phyloP scores from a whole-genome alignment of 1,140 invertebrate genomes.

The Octopus sinensis region DNA sequence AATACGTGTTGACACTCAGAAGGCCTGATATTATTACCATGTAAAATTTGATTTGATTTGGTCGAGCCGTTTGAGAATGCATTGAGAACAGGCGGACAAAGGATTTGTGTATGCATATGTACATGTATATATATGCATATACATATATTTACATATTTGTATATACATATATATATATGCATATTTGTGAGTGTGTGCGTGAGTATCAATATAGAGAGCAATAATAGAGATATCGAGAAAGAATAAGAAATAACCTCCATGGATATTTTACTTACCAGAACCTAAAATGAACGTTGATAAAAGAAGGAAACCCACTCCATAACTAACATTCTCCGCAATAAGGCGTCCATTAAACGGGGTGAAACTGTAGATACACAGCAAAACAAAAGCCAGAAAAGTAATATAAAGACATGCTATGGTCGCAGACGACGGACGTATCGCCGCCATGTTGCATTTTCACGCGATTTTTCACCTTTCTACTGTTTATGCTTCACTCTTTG shows the following conservation, averaged over 20 bases:
- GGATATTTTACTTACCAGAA: background rate
- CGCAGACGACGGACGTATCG: slow-evolving; percentile 23
- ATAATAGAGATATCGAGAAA: background rate
- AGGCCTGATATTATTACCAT: no score
- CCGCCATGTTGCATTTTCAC: no score
- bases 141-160: no score
- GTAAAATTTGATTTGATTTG: no score
- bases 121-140: no score
- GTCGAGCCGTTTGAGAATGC: no score
- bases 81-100: no score
- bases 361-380: slow-evolving; percentile 34
- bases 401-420: slow-evolving; percentile 28
- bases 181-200: background rate
- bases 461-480: no score
- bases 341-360: slow-evolving; percentile 19
- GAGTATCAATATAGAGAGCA: background rate
- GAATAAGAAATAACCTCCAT: background rate
- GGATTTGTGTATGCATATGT: no score
- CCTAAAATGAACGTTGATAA: background rate
- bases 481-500: no score
- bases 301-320: slow-evolving; percentile 25
- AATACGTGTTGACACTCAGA: no score
- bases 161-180: no score
- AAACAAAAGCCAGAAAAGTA: slow-evolving; percentile 26
- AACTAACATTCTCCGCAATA: slow-evolving; percentile 26